Conservation (phyloP, 2,113 vertebrate genomes). For the Galeopterus variegatus region DNA sequence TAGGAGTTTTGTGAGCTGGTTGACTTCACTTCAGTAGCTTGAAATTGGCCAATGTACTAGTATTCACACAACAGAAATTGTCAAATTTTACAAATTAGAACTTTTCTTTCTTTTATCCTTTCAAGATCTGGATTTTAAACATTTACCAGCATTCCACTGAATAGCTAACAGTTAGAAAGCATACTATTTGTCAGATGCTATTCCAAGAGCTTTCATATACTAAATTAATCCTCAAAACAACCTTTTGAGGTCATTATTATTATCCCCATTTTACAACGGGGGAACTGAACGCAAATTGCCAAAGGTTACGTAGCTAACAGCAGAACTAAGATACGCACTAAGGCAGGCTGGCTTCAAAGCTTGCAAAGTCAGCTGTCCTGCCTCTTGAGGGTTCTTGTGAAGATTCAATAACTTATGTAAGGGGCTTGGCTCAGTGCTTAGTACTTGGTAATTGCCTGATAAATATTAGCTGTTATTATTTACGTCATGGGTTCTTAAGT, state of each 20-base stretch:
- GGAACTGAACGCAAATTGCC: neutral
- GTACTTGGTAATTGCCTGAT: neutral
- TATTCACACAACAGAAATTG: neutral
- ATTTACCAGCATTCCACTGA: neutral
- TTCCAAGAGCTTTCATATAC: neutral
- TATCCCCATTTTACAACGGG: neutral
- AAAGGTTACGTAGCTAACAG: neutral
- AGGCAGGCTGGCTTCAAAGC: neutral
- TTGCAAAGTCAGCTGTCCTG: neutral
- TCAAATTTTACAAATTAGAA: neutral
- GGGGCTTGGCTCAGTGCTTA: neutral
- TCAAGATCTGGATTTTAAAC: neutral
- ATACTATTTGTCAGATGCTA: neutral
- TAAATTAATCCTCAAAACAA: neutral
- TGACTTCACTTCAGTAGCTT: neutral
- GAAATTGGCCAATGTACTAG: neutral
- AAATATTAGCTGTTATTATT: conserved; percentile 27
- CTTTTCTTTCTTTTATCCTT: neutral
- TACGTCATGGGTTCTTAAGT: neutral
- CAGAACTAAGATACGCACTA: neutral
- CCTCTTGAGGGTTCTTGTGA: neutral
- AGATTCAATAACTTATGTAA: neutral
- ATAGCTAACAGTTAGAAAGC: neutral
- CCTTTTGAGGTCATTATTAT: neutral
- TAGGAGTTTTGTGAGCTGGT: neutral